These are phyloP conservation scores for Cirrhinus molitorella DNA, from an alignment of 2,797 vertebrate genomes.

Conservation along the genomic window DNA sequence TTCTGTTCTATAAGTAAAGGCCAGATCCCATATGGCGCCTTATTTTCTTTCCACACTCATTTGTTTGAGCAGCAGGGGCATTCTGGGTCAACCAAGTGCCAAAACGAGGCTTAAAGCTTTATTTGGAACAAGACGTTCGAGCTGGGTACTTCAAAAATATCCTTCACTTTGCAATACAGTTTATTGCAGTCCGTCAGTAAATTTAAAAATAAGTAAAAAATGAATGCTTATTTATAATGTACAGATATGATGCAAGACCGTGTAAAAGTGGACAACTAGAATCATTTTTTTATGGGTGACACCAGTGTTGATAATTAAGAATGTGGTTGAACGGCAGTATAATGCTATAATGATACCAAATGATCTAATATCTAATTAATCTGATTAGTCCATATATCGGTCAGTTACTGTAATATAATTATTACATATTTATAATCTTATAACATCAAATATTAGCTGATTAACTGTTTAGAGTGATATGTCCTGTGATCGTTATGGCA, in stretches of 20 bases:
- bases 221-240: neutral
- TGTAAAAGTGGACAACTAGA: neutral
- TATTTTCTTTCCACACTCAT: conserved; percentile 68
- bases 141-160: conserved; percentile 8
- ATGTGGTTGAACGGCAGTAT: neutral
- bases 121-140: conserved; percentile 8
- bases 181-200: neutral
- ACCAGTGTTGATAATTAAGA: neutral
- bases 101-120: conserved; percentile 42
- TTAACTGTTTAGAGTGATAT: neutral
- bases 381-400: neutral
- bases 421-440: too few species aligned
- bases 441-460: neutral
- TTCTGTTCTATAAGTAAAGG: conserved; percentile 69
- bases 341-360: neutral
- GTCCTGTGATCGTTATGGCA: neutral
- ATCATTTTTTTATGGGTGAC: neutral
- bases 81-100: conserved; percentile 58
- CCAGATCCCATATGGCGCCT: conserved; percentile 65
- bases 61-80: conserved; percentile 67
- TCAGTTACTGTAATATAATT: neutral
- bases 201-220: neutral
- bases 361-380: neutral
- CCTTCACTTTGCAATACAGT: neutral
- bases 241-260: neutral